Evolutionary conservation across 1,140 invertebrate species (phyloP).

Genomic region (Eriosoma lanigerum): DNA sequence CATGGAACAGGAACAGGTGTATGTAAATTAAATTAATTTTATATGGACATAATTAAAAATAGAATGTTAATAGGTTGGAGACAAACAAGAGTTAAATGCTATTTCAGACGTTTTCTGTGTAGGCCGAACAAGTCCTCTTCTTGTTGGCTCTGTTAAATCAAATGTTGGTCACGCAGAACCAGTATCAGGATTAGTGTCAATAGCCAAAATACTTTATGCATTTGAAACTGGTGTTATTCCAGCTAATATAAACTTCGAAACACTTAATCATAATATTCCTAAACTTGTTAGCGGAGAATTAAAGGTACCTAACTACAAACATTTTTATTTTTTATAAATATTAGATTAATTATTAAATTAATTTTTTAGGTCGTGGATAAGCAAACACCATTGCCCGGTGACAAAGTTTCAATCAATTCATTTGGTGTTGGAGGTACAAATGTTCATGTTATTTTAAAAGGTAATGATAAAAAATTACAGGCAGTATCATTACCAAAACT

Average conservation of each 20-base stretch:
- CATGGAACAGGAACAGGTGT: conserved; percentile 59
- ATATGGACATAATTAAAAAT: background rate
- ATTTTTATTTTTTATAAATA: background rate
- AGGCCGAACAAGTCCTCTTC: conserved; percentile 62
- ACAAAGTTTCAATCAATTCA: conserved; percentile 64
- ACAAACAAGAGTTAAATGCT: conserved; percentile 68
- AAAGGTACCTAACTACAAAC: conserved; percentile 51
- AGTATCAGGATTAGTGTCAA: conserved; percentile 64
- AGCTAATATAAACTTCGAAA: conserved; percentile 55
- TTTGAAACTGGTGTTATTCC: conserved; percentile 55
- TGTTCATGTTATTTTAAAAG: conserved; percentile 64
- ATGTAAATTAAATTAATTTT: background rate
- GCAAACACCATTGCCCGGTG: conserved; percentile 59
- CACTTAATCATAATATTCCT: conserved; percentile 61
- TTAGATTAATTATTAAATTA: background rate
- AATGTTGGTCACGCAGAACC: conserved; percentile 78
- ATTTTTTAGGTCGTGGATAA: conserved; percentile 62
- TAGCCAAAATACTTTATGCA: conserved; percentile 62
- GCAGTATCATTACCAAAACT: conserved; percentile 51
- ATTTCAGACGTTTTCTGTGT: conserved; percentile 65
- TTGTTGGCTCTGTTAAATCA: conserved; percentile 74
- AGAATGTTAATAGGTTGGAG: conserved; percentile 65
- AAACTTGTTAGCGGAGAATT: conserved; percentile 61
- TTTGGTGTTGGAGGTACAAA: conserved; percentile 70
- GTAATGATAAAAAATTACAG: conserved; percentile 52